Base-by-base conservation (phyloP, 2,113 vertebrate species). In the Abramis brama region DNA sequence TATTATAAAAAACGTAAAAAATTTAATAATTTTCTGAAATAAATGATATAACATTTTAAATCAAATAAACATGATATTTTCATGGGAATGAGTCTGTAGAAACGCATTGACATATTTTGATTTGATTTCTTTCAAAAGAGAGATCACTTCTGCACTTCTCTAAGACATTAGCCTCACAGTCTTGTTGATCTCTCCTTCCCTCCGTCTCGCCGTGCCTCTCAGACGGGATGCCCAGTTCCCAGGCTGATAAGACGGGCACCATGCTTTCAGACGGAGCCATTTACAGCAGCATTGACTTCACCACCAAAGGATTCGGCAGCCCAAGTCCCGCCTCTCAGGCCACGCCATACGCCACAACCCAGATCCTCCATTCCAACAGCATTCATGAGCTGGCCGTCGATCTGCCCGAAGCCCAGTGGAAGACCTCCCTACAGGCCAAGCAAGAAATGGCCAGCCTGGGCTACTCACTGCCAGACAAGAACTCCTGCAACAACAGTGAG, bases 271-370 rank as follows among this genome's bases (percentile, higher is more conserved):
- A 99, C 66, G 98, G 98, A 89, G 98, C 98, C 92, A 99, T 99
- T 94, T 99, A 99, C 91, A 99, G 98, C 93, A 99, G 97, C 94
- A 99, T 99, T 75, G 98, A 99, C 94, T 99, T 99, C 91, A 99
- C 97, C 75, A 98, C 97, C 25, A 99, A 99, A 94, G 95, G 94
- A 89, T 99, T 97, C 93, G 97, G 97, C 93, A 98, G 97, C 92
- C 96, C 97, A 70, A 96, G 97, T 89, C 98, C 98, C 90, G 96
- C 96, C 78, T 97, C 96, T 0, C 98, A 99, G 91, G 97, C 97
- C 30, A 99, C 97, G 0, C 98, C 98, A 0, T 99, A 99, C 75
- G 98, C 98, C 92, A 99, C 98, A 60, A 99, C 97, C 1, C 98
- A 99, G 94, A 99, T 99, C 88, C 92, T 99, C 87, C 98, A 99